Percentiles rank a stretch among this genome's conserved stretches.
phyloP scores from a whole-genome alignment of 2,797 vertebrate genomes.

The Danio aesculapii region DNA sequence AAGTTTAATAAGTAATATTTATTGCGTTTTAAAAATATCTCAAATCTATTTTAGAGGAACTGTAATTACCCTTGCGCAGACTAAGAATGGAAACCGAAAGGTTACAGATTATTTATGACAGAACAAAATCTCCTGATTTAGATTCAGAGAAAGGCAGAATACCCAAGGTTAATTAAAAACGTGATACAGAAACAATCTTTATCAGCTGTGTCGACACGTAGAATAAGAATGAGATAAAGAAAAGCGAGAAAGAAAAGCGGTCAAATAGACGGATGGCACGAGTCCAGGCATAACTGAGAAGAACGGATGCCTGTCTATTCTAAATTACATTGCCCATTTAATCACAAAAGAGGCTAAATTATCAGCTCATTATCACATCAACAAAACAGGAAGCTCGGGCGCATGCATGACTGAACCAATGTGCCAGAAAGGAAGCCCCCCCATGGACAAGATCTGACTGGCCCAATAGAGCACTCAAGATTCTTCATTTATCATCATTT shows the following conservation, averaged over 20 bases:
- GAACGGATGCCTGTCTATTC: slow-evolving; percentile 12
- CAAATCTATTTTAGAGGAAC: not conserved
- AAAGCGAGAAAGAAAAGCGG: not conserved
- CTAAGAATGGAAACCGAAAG: not conserved
- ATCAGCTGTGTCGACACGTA: slow-evolving; percentile 3
- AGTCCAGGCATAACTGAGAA: slow-evolving; percentile 4
- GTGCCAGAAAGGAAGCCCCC: slow-evolving; percentile 12
- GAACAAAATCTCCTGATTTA: slow-evolving; percentile 12
- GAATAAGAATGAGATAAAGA: not conserved
- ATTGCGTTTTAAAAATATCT: not conserved
- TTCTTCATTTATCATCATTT: not conserved
- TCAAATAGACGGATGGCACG: not conserved
- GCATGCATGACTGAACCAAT: slow-evolving; percentile 35
- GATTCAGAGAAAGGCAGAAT: slow-evolving; percentile 1
- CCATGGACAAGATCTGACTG: not conserved
- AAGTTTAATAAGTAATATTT: not conserved
- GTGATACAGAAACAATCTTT: slow-evolving; percentile 15
- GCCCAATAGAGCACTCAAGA: not conserved
- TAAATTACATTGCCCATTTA: slow-evolving; percentile 43
- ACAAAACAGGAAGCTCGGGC: slow-evolving; percentile 33
- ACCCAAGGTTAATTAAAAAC: slow-evolving; percentile 19
- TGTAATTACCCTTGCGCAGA: not conserved
- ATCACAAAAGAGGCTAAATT: slow-evolving; percentile 40
- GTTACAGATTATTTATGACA: not conserved
- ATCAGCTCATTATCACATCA: slow-evolving; percentile 38